phyloP scores from a whole-genome alignment of 1,140 invertebrate species.

The Nebria ingens region DNA sequence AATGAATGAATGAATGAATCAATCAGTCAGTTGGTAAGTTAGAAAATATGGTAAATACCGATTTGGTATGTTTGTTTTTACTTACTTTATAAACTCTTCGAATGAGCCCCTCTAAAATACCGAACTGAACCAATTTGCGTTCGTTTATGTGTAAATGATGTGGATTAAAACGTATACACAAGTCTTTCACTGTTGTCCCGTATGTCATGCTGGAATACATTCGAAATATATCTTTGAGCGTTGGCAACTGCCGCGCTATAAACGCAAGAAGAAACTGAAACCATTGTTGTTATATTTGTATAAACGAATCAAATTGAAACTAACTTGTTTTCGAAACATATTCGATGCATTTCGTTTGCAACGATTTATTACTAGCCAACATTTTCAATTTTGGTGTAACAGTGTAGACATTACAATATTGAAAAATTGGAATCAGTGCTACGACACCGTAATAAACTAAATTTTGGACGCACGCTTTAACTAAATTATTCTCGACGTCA shows the following conservation, averaged over 20 bases:
- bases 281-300: background rate
- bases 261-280: background rate
- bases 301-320: constrained; percentile 13
- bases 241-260: constrained; percentile 41
- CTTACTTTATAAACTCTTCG: constrained; percentile 62
- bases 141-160: constrained; percentile 65
- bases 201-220: constrained; percentile 76
- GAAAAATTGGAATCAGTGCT: constrained; percentile 79
- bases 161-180: constrained; percentile 73
- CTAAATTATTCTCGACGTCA: constrained; percentile 86
- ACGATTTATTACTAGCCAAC: constrained; percentile 52
- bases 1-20: background rate
- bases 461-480: constrained; percentile 91
- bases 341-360: constrained; percentile 66
- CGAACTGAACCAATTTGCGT: constrained; percentile 83
- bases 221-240: constrained; percentile 65
- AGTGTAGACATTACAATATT: constrained; percentile 89
- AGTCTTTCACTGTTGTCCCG: constrained; percentile 71
- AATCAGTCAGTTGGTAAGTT: constrained; percentile 6
- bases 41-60: no score
- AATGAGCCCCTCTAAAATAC: constrained; percentile 75
- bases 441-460: constrained; percentile 68
- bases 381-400: constrained; percentile 71
- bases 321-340: constrained; percentile 56
- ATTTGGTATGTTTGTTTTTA: no score